Evolutionary conservation across 2,113 vertebrate genomes (phyloP), one percentile per base, ranked within the genome.

Genomic region (Brachypteracias leptosomus): DNA sequence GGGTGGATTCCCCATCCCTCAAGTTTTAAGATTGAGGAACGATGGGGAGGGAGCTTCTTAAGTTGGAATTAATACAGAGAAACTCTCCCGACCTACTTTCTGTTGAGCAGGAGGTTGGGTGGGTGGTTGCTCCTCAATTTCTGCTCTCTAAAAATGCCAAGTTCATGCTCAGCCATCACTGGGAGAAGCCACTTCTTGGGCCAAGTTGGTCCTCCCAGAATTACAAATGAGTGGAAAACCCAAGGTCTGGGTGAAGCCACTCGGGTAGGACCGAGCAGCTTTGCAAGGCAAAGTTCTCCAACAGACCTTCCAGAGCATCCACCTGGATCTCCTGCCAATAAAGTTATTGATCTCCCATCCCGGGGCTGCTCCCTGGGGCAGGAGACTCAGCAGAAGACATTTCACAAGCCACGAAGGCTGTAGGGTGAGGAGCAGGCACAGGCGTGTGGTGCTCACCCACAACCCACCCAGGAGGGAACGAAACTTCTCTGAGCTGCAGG

Each of bases 171-270:
- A 42, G 68, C 63, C 8, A 49, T 0, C 74, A 4, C 49, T 2
- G 17, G 55, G 28, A 70, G 52, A 68, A 78, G 44, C 24, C 16
- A 1, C 24, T 65, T 40, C 11, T 21, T 7, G 33, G 59, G 79
- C 26, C 18, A 25, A 7, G 0, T 3, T 12, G 57, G 17, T 3
- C 52, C 9, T 49, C 49, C 62, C 66, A 66, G 22, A 89, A 47
- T 7, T 5, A 13, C 19, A 15, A 9, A 25, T 3, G 1, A 0
- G 16, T 47, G 22, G 46, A 57, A 66, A 85, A 42, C 20, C 10
- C 81, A 2, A 52, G 0, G 10, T 28, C 40, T 6, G 51, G 2
- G 63, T 3, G 10, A 29, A 49, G n/a, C 13, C 0, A 0, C 55
- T 25, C 7, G 2, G 40, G 40, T 3, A 33, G 67, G 33, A 66